Evolutionary conservation across 1,140 invertebrate species (phyloP).

Genomic region (Thalassaphorura encarpata): DNA sequence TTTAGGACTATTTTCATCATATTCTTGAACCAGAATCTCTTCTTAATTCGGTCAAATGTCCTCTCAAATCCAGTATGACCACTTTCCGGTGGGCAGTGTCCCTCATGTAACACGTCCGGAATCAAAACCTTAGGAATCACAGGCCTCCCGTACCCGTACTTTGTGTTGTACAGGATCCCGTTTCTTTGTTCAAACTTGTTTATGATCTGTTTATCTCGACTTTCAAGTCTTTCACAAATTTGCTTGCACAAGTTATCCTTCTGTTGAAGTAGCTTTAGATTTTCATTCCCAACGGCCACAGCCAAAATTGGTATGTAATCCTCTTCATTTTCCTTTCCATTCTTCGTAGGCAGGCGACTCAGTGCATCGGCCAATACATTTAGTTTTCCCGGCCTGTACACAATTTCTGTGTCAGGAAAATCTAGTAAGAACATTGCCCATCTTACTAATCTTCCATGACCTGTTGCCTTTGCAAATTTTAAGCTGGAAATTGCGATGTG

Average conservation of each 20-base stretch:
- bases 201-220: not conserved
- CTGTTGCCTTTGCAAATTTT: not conserved
- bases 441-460: not conserved
- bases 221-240: not conserved
- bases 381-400: slow-evolving; percentile 24
- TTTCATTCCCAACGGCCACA: not conserved
- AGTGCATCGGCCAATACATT: slow-evolving; percentile 29
- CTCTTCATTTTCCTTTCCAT: not conserved
- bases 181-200: not conserved
- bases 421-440: not conserved
- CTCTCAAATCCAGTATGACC: slow-evolving; percentile 1
- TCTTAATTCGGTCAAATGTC: slow-evolving; percentile 1
- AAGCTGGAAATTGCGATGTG: slow-evolving; percentile 32
- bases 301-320: not conserved
- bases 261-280: not conserved
- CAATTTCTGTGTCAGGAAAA: slow-evolving; percentile 11
- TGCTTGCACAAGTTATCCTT: not conserved
- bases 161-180: not conserved
- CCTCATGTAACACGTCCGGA: not conserved
- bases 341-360: slow-evolving; percentile 12
- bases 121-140: slow-evolving; percentile 6
- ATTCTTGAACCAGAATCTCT: slow-evolving; percentile 1
- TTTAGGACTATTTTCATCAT: not conserved
- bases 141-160: not conserved
- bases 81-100: not conserved